A percentile compares a stretch with the other conserved stretches of the same genome.
Conservation (phyloP, 2,888 invertebrate species). For the Leptopilina drosophilae region DNA sequence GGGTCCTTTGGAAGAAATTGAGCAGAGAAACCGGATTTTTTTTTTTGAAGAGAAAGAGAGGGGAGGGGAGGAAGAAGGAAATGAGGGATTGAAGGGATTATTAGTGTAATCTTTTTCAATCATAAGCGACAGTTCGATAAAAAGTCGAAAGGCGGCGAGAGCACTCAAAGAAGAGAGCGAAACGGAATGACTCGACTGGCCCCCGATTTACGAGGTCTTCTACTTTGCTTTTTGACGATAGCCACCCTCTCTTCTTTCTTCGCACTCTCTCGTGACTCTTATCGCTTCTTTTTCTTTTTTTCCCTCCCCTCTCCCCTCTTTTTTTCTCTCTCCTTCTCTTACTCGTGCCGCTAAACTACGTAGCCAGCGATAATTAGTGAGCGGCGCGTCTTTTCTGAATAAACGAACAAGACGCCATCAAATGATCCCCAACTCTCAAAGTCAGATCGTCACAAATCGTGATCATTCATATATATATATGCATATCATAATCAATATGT, state of each 20-base stretch:
- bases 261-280: constrained; percentile 35
- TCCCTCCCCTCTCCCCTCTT: constrained; percentile 55
- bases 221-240: constrained; percentile 29
- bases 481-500: no score
- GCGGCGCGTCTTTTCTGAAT: constrained; percentile 62
- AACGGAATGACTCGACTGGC: constrained; percentile 74
- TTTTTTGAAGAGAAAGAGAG: no score
- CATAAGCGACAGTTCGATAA: constrained; percentile 75
- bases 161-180: constrained; percentile 69
- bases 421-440: constrained; percentile 58
- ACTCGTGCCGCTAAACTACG: constrained; percentile 54
- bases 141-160: constrained; percentile 72
- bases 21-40: not conserved
- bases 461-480: not conserved
- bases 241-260: constrained; percentile 36
- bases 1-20: constrained; percentile 10
- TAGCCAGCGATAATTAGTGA: constrained; percentile 70
- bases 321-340: constrained; percentile 58
- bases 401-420: constrained; percentile 57
- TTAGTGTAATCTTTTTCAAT: constrained; percentile 75
- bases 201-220: constrained; percentile 63
- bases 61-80: constrained; percentile 15
- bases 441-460: constrained; percentile 30
- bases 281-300: constrained; percentile 52
- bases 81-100: constrained; percentile 64